Evolutionary conservation across 2,888 invertebrate genomes (phyloP), one percentile per base, ranked within the genome.

Genomic region (Dryobota labecula): DNA sequence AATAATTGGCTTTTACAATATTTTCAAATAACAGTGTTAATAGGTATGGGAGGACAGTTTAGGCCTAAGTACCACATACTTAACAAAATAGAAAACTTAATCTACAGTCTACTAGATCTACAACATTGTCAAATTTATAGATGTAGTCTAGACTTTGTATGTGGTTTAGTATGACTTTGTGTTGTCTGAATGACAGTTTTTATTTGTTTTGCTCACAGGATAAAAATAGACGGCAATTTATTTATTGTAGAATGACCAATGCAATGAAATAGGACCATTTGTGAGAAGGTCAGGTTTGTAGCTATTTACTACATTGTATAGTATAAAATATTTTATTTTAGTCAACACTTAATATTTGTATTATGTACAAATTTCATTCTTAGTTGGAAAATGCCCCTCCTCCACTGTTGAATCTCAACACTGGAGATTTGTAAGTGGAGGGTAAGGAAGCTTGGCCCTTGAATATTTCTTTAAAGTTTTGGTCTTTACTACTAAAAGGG

Each of bases 221-320:
- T 49, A 57, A 57, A 77, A 57, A 73, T 49, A 69, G 69, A 57
- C 77, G 56, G 13, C 36, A 69, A 30, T 77, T 76, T 73, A 56
- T 45, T 66, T 57, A 18, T 30, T 45, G 11, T 36, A 49, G 70
- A 57, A 30, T 51, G 77, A 69, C 27, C 7, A 70, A 70, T 51
- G 30, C 20, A 58, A 70, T 58, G 20, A 43, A 43, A 56, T 20
- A 49, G 56, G 7, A 57, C 20, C 41, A 45, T 57, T 73, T 51
- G 36, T 24, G 36, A 69, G 43, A 30, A 73, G 73, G 38, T 69
- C 57, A 57, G 18, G 5, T 70, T 38, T 51, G n/a, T 49, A 76
- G 33, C n/a, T 66, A 18, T 45, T 49, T 77, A 43, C 15, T 36
- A 56, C n/a, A 41, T n/a, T 49, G 8, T 43, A 20, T 75, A 56